These are phyloP conservation scores for Notothenia coriiceps DNA, from an alignment of 2,113 vertebrate species.

Conservation along the genomic window DNA sequence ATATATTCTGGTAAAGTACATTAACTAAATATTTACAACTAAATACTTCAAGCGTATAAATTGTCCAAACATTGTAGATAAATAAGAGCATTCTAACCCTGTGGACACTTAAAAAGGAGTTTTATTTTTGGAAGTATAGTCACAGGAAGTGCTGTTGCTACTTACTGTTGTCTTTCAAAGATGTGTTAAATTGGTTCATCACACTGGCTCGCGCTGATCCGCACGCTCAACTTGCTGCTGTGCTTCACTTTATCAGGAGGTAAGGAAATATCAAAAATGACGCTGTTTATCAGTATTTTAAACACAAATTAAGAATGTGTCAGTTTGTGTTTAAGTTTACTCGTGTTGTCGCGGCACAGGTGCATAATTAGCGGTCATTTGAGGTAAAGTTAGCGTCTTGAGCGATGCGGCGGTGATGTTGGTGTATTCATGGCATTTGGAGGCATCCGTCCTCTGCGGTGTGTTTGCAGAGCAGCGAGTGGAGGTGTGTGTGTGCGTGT, in stretches of 20 bases:
- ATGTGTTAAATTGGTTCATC: background rate
- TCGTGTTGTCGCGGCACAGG: background rate
- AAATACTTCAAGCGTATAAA: background rate
- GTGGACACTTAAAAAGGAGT: no score
- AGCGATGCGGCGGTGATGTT: background rate
- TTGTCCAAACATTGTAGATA: no score
- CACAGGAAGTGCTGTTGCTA: background rate
- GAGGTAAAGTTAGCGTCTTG: background rate
- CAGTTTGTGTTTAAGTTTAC: slow-evolving; percentile 9
- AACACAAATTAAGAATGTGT: background rate
- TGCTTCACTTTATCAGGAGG: slow-evolving; percentile 28
- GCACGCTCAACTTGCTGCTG: background rate
- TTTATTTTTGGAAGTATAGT: slow-evolving; percentile 29
- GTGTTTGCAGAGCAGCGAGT: background rate
- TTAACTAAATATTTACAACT: no score
- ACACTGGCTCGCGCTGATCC: background rate
- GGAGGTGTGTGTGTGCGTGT: background rate
- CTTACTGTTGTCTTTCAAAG: background rate
- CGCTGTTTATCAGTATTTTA: accelerated
- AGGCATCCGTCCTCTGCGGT: slow-evolving; percentile 56
- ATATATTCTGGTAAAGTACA: no score
- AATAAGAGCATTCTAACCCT: background rate
- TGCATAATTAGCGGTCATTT: background rate
- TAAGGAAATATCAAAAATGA: background rate
- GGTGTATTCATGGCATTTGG: slow-evolving; percentile 7